These are phyloP conservation scores for Oxyteleia sp. DNA, from an alignment of 2,888 invertebrate species.

Conservation along the genomic window DNA sequence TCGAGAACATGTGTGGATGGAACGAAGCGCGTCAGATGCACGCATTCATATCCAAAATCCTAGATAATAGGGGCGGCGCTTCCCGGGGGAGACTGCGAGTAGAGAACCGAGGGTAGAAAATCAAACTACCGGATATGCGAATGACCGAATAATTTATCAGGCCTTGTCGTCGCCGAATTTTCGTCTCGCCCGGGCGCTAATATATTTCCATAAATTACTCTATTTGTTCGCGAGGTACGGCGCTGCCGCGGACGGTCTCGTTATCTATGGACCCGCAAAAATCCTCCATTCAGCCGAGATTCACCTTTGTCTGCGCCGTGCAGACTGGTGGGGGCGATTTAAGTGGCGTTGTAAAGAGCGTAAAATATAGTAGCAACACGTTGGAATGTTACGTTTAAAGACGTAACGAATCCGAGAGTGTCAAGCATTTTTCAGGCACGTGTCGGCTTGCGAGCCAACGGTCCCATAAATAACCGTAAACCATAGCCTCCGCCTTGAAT, in stretches of 20 bases:
- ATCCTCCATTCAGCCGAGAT: background rate
- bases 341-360: conserved; percentile 28
- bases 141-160: conserved; percentile 66
- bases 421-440: conserved; percentile 64
- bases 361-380: conserved; percentile 41
- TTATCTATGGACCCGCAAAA: conserved; percentile 29
- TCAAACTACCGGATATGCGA: conserved; percentile 43
- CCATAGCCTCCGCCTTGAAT: conserved; percentile 39
- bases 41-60: conserved; percentile 76
- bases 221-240: conserved; percentile 7
- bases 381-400: conserved; percentile 42
- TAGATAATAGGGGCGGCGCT: conserved; percentile 64
- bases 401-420: conserved; percentile 49
- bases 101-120: conserved; percentile 58
- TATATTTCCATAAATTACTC: conserved; percentile 56
- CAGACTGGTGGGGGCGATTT: background rate
- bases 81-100: conserved; percentile 42
- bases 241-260: conserved; percentile 14
- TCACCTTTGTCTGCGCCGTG: conserved; percentile 5
- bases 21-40: conserved; percentile 70
- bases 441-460: conserved; percentile 31
- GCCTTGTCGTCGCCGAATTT: conserved; percentile 41
- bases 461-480: conserved; percentile 56
- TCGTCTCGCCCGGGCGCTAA: conserved; percentile 24
- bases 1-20: conserved; percentile 73